Evolutionary conservation across 2,888 invertebrate genomes (phyloP).

Genomic region (Spatulosminthurus flaviceps): DNA sequence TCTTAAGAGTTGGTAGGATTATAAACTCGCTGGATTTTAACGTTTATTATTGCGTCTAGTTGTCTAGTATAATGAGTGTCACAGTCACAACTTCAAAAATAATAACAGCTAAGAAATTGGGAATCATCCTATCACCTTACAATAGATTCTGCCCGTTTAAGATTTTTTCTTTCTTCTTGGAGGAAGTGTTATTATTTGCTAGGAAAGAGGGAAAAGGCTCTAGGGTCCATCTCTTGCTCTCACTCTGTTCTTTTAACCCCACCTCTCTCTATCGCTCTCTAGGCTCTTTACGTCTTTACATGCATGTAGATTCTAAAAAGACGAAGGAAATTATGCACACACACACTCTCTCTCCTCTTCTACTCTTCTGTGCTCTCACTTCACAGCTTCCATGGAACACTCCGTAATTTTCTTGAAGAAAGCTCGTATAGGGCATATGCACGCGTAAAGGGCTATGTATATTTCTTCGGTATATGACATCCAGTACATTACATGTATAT

Average conservation of each 20-base stretch:
- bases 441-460: background rate
- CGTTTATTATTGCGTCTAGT: no score
- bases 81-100: background rate
- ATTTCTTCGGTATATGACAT: no score
- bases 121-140: background rate
- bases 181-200: background rate
- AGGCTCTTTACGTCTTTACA: background rate
- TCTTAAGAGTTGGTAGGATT: no score
- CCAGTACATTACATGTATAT: background rate
- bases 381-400: slow-evolving; percentile 25
- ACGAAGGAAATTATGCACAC: slow-evolving; percentile 22
- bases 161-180: background rate
- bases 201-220: background rate
- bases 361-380: background rate
- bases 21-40: no score
- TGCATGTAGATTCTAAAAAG: background rate
- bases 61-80: background rate
- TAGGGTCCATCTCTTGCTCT: background rate
- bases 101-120: background rate
- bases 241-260: background rate
- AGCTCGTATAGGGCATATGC: background rate
- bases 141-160: background rate
- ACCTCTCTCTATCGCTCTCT: background rate
- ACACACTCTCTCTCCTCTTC: slow-evolving; percentile 4
- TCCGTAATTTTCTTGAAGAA: slow-evolving; percentile 20